Base-by-base conservation (phyloP, 2,888 invertebrate genomes). In the Clivina fossor region DNA sequence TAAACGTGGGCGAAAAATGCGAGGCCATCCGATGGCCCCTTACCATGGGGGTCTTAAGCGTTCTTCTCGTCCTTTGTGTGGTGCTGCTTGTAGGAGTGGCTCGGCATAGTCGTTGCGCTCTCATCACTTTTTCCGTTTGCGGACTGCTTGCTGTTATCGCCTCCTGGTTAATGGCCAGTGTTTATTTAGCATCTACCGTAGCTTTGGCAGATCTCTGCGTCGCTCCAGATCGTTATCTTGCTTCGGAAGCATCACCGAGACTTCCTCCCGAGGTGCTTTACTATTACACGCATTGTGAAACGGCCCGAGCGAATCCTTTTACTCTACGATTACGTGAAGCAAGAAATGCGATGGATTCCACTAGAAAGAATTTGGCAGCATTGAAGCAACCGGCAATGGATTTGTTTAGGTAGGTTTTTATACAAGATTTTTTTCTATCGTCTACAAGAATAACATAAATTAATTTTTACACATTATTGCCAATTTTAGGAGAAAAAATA, bases 51-150 rank as follows among this genome's bases (percentile, higher is more conserved):
- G 83, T 93, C 57, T 82, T 93, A 73, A 90, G 91, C 69, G 80
- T 89, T 66, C 83, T 93, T 64, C 83, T 93, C 60, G 85, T 92
- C 16, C 84, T 94, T 44, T 93, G 93, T 76, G 87, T 94, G 58
- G 86, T 94, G 59, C 81, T 94, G 66, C 80, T 95, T 58, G 90
- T 93, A 64, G 95, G 93, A 60, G 90, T 94, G 60, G 90, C 92
- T 13, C 79, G 88, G 19, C 91, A 93, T 73, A 93, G 91, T 13
- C 83, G 93, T 46, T 92, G 93, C 67, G 90, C 93, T 48, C 81
- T 95, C 49, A 88, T 95, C 66, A 82, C 90, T 77, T 91, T 93
- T 65, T 92, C 92, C 60, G 93, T 93, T 19, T 86, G 92, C 73
- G 86, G 88, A 35, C 76, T 90, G 16, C 80, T 96, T 67, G 92